These are phyloP conservation scores for Ophonus ardosiacus DNA, from an alignment of 2,888 invertebrate genomes.

Conservation along the genomic window DNA sequence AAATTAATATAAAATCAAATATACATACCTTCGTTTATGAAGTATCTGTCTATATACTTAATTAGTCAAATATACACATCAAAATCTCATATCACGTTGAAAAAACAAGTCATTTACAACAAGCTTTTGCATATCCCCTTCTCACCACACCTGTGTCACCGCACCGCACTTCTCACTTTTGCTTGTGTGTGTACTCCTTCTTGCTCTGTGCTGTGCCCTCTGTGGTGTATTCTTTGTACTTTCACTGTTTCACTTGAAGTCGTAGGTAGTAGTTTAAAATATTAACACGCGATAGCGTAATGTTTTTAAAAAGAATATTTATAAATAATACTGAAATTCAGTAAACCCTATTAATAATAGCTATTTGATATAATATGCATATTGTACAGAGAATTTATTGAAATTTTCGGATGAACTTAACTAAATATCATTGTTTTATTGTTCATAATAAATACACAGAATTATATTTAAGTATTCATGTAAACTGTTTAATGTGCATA, in stretches of 20 bases:
- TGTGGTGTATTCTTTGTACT: too few relatives aligned
- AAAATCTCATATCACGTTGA: constrained; percentile 26
- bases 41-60: background rate
- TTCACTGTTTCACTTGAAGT: too few relatives aligned
- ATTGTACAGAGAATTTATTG: background rate
- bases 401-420: background rate
- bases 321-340: background rate
- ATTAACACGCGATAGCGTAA: background rate
- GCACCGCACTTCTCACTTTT: background rate
- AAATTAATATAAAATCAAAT: background rate
- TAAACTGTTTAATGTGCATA: background rate
- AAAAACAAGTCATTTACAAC: constrained; percentile 29
- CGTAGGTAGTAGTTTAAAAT: background rate
- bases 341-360: background rate
- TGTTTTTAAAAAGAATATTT: background rate
- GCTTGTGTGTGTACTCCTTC: too few relatives aligned
- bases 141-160: too few relatives aligned
- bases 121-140: background rate
- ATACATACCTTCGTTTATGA: constrained; percentile 3
- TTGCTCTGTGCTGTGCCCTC: too few relatives aligned
- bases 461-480: background rate
- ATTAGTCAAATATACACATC: constrained; percentile 9
- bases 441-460: background rate
- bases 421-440: background rate
- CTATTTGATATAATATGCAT: background rate